Conservation (phyloP, 2,797 vertebrate genomes). For the Urosaurus nigricauda region DNA sequence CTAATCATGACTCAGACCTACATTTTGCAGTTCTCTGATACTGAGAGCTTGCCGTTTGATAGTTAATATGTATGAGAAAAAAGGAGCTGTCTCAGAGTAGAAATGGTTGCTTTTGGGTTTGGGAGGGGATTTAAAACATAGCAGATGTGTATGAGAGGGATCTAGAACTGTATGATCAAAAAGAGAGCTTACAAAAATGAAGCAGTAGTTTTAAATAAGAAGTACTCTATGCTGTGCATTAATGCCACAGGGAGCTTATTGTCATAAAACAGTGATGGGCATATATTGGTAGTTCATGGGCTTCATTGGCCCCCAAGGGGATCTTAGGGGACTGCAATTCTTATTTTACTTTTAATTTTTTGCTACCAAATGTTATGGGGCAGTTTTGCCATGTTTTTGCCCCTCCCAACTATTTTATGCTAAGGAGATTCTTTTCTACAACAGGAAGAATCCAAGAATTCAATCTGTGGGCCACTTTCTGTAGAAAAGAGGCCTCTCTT, state of each 20-base stretch:
- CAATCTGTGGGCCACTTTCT: too few species aligned
- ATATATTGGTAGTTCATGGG: too few species aligned
- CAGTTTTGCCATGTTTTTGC: too few species aligned
- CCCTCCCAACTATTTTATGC: too few species aligned
- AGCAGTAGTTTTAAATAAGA: background rate
- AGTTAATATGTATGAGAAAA: slow-evolving; percentile 1
- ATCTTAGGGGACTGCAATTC: too few species aligned
- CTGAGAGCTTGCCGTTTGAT: background rate
- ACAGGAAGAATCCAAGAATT: too few species aligned
- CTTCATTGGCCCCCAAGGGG: too few species aligned
- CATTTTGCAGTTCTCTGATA: background rate
- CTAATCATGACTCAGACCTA: background rate
- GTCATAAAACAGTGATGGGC: background rate
- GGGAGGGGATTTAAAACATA: background rate
- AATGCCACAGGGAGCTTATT: background rate
- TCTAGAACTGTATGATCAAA: background rate
- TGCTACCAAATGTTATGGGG: too few species aligned
- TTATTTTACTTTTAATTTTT: too few species aligned
- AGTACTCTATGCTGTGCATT: background rate
- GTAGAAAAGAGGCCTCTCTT: too few species aligned
- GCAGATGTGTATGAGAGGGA: background rate
- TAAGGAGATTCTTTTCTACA: too few species aligned
- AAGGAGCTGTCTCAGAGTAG: background rate
- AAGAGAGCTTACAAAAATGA: background rate
- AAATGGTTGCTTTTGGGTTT: background rate